These are phyloP conservation scores for Aphaenogaster rudis DNA, from an alignment of 1,140 invertebrate species.

Conservation along the genomic window DNA sequence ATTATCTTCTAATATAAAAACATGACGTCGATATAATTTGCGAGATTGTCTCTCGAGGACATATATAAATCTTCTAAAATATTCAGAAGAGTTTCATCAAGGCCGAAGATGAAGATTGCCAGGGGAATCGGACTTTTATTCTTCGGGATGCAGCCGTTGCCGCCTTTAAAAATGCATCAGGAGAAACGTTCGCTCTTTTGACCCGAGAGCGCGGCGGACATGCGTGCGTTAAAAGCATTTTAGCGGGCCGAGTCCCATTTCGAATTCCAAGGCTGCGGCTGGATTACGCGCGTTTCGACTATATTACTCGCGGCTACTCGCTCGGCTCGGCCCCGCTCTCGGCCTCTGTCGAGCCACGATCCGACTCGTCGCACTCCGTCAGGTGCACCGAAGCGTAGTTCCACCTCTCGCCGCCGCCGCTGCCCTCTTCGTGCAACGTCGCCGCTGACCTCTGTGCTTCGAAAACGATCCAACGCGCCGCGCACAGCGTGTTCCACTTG, in stretches of 20 bases:
- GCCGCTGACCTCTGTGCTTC: slow-evolving; percentile 82
- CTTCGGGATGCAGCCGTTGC: not conserved
- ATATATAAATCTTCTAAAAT: not conserved
- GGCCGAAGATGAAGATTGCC: too few species aligned
- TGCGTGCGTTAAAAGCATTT: slow-evolving; percentile 14
- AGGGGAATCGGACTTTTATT: not conserved
- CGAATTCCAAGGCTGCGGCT: slow-evolving; percentile 54
- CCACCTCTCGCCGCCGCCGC: slow-evolving; percentile 80
- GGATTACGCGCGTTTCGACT: slow-evolving; percentile 47
- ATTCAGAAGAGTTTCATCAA: not conserved
- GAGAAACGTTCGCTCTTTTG: slow-evolving; percentile 46
- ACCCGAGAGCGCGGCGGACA: not conserved
- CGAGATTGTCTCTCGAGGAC: not conserved
- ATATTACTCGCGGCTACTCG: slow-evolving; percentile 41
- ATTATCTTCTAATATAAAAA: not conserved
- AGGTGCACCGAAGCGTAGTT: slow-evolving; percentile 86
- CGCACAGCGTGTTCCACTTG: slow-evolving; percentile 73
- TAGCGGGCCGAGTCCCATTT: slow-evolving; percentile 38
- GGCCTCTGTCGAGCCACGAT: slow-evolving; percentile 71
- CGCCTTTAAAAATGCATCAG: not conserved
- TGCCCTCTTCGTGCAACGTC: slow-evolving; percentile 79
- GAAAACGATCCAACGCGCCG: slow-evolving; percentile 69
- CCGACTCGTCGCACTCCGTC: slow-evolving; percentile 74
- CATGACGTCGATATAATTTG: not conserved
- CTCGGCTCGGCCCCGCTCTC: slow-evolving; percentile 57